These are phyloP conservation scores for Autographa pulchrina DNA, from an alignment of 2,888 invertebrate species.

Conservation along the genomic window DNA sequence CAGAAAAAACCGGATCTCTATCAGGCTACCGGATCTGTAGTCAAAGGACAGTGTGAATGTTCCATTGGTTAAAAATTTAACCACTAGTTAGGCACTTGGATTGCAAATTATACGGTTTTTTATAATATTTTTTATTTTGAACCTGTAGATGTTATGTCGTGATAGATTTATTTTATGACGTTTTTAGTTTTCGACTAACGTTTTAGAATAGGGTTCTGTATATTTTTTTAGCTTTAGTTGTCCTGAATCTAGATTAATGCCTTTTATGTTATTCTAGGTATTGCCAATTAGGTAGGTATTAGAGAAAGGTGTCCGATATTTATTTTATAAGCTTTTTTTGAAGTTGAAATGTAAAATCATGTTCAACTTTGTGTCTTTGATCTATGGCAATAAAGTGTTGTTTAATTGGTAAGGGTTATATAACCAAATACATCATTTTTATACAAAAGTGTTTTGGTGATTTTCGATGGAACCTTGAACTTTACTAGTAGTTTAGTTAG, in stretches of 20 bases:
- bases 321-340: too few relatives aligned
- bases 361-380: too few relatives aligned
- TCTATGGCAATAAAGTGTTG: too few relatives aligned
- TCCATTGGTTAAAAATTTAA: not conserved
- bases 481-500: too few relatives aligned
- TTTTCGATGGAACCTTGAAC: not conserved
- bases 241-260: not conserved
- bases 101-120: not conserved
- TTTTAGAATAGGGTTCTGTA: not conserved
- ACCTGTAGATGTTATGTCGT: not conserved
- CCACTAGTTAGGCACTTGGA: not conserved
- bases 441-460: not conserved
- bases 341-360: too few relatives aligned
- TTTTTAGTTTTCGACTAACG: not conserved
- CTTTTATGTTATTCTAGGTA: not conserved
- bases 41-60: not conserved
- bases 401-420: too few relatives aligned
- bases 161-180: not conserved
- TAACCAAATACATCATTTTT: too few relatives aligned
- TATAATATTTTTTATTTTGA: conserved; percentile 1
- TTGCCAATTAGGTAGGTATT: too few relatives aligned
- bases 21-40: not conserved
- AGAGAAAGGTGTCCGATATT: too few relatives aligned
- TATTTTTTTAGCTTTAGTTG: not conserved
- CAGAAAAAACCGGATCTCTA: too few relatives aligned